phyloP scores from a whole-genome alignment of 2,113 vertebrate genomes.

The Coturnix japonica region DNA sequence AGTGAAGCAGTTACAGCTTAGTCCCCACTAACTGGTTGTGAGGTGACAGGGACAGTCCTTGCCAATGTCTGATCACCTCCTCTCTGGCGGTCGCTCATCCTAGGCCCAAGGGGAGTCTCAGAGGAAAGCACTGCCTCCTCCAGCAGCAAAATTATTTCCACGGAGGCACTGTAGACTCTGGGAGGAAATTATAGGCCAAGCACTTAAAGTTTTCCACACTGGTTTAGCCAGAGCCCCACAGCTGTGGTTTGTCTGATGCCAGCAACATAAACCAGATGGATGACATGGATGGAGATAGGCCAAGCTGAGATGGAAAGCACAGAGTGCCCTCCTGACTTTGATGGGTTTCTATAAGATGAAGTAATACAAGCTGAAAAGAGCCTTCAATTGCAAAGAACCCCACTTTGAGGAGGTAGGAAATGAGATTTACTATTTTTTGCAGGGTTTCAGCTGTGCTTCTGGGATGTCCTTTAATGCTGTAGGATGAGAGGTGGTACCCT shows the following conservation, averaged over 20 bases:
- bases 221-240: conserved; percentile 65
- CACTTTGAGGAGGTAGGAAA: not conserved
- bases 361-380: conserved; percentile 37
- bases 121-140: not conserved
- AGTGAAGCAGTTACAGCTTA: conserved; percentile 31
- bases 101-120: not conserved
- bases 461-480: not conserved
- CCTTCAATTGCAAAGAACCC: conserved; percentile 13
- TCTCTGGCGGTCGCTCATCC: not conserved
- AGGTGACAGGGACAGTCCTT: not conserved
- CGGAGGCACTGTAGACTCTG: not conserved
- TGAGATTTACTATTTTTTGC: not conserved
- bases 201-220: conserved; percentile 33
- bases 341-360: conserved; percentile 61
- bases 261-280: conserved; percentile 72
- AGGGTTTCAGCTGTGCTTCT: not conserved
- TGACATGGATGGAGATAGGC: conserved; percentile 20
- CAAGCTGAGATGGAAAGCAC: conserved; percentile 58
- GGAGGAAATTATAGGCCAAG: conserved; percentile 31
- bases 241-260: conserved; percentile 59
- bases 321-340: conserved; percentile 53
- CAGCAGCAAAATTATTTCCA: conserved; percentile 29
- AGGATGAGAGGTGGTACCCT: not conserved
- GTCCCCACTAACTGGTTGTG: conserved; percentile 28
- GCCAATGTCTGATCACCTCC: not conserved